Evolutionary conservation across 2,888 invertebrate species (phyloP).

Genomic region (Andrena bicolor): DNA sequence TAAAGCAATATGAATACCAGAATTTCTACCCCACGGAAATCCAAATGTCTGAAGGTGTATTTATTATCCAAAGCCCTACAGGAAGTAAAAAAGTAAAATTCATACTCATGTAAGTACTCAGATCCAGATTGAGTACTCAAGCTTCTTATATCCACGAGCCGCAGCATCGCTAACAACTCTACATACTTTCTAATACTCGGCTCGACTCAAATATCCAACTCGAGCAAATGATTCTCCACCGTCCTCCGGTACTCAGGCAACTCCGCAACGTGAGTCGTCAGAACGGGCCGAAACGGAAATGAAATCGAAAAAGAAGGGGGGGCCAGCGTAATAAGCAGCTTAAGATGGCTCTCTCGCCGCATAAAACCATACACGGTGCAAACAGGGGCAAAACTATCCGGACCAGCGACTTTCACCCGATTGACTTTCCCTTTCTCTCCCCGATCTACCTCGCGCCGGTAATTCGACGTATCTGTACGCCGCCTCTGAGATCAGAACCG

Average conservation of each 20-base stretch:
- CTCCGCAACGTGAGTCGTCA: neutral
- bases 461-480: conserved; percentile 48
- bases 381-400: conserved; percentile 75
- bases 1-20: too few species aligned
- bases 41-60: too few species aligned
- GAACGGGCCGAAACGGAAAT: conserved; percentile 2
- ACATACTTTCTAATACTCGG: too few species aligned
- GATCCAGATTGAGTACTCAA: too few species aligned
- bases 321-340: conserved; percentile 31
- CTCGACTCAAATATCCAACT: neutral
- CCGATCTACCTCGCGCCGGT: conserved; percentile 35
- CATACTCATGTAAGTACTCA: too few species aligned
- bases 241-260: neutral
- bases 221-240: neutral
- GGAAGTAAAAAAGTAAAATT: too few species aligned
- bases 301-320: conserved; percentile 33
- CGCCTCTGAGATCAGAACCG: conserved; percentile 25
- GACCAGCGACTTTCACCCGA: conserved; percentile 81
- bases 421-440: conserved; percentile 83
- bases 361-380: conserved; percentile 66
- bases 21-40: too few species aligned
- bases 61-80: too few species aligned
- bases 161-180: too few species aligned
- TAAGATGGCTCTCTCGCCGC: conserved; percentile 49
- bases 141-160: too few species aligned